Percentiles rank a stretch among this genome's conserved stretches.
These are phyloP conservation scores for Gymnocypris eckloni DNA, from an alignment of 2,797 vertebrate species.

Conservation along the genomic window DNA sequence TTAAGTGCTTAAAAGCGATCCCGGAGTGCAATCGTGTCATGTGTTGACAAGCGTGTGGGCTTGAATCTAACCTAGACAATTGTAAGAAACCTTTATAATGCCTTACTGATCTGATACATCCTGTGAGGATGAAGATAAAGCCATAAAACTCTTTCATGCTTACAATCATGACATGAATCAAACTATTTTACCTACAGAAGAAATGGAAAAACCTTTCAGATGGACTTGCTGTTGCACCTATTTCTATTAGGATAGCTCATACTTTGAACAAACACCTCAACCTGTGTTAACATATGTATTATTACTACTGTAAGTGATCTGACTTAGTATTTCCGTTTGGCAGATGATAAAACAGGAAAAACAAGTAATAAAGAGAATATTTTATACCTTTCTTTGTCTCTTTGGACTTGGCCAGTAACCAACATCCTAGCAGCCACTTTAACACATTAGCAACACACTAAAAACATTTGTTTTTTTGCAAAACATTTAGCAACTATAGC, in stretches of 20 bases:
- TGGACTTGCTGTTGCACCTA: not conserved
- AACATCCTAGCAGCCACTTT: not conserved
- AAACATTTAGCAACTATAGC: not conserved
- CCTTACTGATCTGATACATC: not conserved
- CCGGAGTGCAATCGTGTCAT: not conserved
- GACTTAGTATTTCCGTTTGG: not conserved
- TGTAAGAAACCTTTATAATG: not conserved
- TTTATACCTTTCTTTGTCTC: not conserved
- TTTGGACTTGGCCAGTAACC: not conserved
- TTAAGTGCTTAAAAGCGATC: not conserved
- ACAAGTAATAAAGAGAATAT: not conserved
- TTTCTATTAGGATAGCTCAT: not conserved
- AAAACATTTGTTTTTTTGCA: not conserved
- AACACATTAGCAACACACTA: not conserved
- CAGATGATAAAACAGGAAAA: not conserved
- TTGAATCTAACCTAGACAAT: not conserved
- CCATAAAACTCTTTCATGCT: not conserved
- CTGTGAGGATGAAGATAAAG: slow-evolving; percentile 13
- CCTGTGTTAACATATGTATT: not conserved
- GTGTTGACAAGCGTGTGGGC: slow-evolving; percentile 2
- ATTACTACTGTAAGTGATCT: not conserved
- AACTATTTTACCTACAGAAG: not conserved
- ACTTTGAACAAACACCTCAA: not conserved
- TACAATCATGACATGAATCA: not conserved
- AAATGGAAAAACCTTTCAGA: not conserved